Conservation (phyloP, 35 echinoderm and acorn worm species). For the Apostichopus californicus region DNA sequence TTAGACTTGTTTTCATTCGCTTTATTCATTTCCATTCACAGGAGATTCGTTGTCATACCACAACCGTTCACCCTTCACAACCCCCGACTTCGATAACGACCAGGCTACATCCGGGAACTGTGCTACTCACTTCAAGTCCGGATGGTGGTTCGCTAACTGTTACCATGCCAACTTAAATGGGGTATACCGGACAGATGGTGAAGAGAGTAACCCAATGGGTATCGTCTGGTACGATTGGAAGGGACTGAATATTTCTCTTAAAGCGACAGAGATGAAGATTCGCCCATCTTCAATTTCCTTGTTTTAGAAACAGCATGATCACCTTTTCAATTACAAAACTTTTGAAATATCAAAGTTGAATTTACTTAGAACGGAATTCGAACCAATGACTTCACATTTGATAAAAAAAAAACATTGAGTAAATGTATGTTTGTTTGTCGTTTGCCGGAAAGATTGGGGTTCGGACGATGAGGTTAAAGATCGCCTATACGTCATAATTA, state of each 20-base stretch:
- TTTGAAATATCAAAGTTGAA: not conserved
- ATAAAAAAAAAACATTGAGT: no score
- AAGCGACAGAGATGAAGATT: slow-evolving; percentile 64
- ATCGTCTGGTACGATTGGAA: slow-evolving; percentile 54
- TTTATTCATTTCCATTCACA: not conserved
- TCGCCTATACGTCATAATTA: no score
- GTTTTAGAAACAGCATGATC: not conserved
- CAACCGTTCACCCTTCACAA: slow-evolving; percentile 41
- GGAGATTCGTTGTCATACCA: slow-evolving; percentile 58
- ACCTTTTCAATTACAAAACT: not conserved
- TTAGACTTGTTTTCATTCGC: not conserved
- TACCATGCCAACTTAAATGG: slow-evolving; percentile 66
- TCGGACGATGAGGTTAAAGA: no score
- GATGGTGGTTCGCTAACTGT: slow-evolving; percentile 65
- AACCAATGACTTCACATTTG: not conserved
- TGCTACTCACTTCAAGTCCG: slow-evolving; percentile 26
- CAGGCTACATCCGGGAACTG: slow-evolving; percentile 5
- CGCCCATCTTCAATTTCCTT: not conserved
- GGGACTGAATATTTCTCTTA: slow-evolving; percentile 59
- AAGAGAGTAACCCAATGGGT: slow-evolving; percentile 15
- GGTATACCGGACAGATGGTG: slow-evolving; percentile 33
- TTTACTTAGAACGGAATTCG: not conserved
- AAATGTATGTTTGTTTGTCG: no score
- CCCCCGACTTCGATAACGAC: slow-evolving; percentile 63
- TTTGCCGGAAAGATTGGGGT: no score